Conservation (phyloP, 2,888 invertebrate species). For the Lasioglossum calceatum region DNA sequence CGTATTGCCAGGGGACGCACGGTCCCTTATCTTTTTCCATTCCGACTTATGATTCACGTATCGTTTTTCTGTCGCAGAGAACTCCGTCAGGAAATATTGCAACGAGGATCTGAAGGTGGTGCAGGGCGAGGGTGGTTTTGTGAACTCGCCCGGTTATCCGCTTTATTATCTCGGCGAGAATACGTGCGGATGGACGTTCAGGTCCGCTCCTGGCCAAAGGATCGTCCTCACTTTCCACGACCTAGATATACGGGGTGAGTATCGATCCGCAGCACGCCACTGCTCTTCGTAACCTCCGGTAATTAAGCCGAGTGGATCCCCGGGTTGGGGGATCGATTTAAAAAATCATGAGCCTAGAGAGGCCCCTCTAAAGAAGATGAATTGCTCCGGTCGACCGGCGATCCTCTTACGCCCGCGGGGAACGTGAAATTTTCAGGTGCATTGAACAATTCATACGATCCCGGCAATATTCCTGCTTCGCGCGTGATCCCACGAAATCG, state of each 20-base stretch:
- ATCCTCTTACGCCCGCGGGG: not conserved
- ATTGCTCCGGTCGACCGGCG: not conserved
- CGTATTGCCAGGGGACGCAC: not conserved
- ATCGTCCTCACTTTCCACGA: slow-evolving; percentile 89
- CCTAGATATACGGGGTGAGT: slow-evolving; percentile 89
- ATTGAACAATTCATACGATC: not conserved
- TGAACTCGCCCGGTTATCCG: slow-evolving; percentile 89
- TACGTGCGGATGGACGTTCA: slow-evolving; percentile 89
- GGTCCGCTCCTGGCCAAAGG: slow-evolving; percentile 87
- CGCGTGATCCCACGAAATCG: not conserved
- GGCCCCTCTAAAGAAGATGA: not conserved
- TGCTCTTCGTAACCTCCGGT: not conserved
- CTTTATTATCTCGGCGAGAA: slow-evolving; percentile 89
- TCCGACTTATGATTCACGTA: not conserved
- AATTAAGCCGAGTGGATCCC: slow-evolving; percentile 29
- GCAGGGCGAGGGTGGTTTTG: slow-evolving; percentile 79
- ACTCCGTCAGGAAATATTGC: slow-evolving; percentile 85
- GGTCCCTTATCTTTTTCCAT: not conserved
- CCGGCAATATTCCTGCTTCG: not conserved
- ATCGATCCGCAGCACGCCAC: slow-evolving; percentile 16
- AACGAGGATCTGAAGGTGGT: slow-evolving; percentile 84
- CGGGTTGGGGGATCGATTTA: slow-evolving; percentile 19
- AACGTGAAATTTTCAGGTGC: not conserved
- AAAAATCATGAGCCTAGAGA: slow-evolving; percentile 12
- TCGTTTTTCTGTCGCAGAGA: slow-evolving; percentile 80